phyloP scores from a whole-genome alignment of 2,113 vertebrate genomes.

The Psittacula cyanocephala region DNA sequence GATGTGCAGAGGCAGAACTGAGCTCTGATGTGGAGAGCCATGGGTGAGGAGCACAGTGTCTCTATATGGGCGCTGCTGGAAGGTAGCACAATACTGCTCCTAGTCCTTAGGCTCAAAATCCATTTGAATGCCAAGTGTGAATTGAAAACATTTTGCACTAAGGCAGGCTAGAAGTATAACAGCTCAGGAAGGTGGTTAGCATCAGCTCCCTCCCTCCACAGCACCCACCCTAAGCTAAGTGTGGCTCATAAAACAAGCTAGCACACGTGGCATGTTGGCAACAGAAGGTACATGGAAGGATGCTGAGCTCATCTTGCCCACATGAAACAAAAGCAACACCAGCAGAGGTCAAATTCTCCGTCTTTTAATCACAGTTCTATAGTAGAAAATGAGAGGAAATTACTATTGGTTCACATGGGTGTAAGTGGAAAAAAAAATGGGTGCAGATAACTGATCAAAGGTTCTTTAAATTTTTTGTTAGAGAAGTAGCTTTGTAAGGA shows the following conservation, averaged over 20 bases:
- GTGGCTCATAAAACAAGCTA: too few species aligned
- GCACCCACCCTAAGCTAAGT: background rate
- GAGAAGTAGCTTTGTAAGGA: background rate
- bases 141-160: background rate
- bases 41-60: rapidly evolving
- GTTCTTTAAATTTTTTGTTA: background rate
- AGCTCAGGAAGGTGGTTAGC: background rate
- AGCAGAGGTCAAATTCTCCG: background rate
- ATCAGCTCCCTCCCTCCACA: background rate
- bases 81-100: background rate
- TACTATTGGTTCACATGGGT: background rate
- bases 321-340: background rate
- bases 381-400: background rate
- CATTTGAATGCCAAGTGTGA: background rate
- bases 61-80: rapidly evolving
- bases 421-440: background rate
- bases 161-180: background rate
- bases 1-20: background rate
- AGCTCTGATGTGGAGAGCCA: background rate
- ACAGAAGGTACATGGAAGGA: background rate
- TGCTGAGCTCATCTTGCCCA: background rate
- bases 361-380: background rate
- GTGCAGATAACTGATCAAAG: background rate
- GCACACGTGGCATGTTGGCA: background rate
- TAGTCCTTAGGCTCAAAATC: background rate